Conservation (phyloP, 2,888 invertebrate species). For the Camponotus fellah region DNA sequence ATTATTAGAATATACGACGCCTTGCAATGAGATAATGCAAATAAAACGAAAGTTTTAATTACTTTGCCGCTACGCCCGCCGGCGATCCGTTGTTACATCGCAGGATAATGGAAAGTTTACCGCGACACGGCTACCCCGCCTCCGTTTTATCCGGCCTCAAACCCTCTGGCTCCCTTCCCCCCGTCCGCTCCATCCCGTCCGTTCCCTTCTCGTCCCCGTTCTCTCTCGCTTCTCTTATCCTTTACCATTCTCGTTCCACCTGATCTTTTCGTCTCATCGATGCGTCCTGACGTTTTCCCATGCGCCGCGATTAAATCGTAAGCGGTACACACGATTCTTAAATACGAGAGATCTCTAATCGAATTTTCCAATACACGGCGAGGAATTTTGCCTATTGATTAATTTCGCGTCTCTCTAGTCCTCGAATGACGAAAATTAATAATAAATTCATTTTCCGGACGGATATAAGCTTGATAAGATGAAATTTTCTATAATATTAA, state of each 20-base stretch:
- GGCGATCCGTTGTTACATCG: constrained; percentile 83
- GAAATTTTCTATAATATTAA: neutral
- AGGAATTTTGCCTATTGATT: constrained; percentile 15
- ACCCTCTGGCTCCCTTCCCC: constrained; percentile 50
- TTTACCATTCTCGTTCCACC: constrained; percentile 32
- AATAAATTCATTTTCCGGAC: constrained; percentile 6
- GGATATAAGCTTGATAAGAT: neutral
- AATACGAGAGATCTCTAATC: constrained; percentile 21
- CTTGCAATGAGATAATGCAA: constrained; percentile 86
- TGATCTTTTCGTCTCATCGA: constrained; percentile 58
- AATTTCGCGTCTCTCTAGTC: neutral
- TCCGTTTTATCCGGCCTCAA: constrained; percentile 58
- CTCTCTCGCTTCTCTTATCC: constrained; percentile 9
- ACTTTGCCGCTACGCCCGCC: constrained; percentile 83
- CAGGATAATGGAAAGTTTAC: constrained; percentile 84
- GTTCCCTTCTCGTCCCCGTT: constrained; percentile 17
- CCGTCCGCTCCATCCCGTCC: constrained; percentile 56
- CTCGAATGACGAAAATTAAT: neutral
- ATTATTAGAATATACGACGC: constrained; percentile 85
- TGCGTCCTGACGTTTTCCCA: constrained; percentile 52
- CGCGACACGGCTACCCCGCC: constrained; percentile 78
- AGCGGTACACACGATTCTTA: constrained; percentile 15
- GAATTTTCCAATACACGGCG: constrained; percentile 13
- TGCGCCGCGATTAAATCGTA: constrained; percentile 47
- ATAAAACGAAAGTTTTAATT: constrained; percentile 86